Percentiles rank a stretch among this genome's conserved stretches.
Conservation (phyloP, 2,113 vertebrate species). For the Clarias gariepinus region DNA sequence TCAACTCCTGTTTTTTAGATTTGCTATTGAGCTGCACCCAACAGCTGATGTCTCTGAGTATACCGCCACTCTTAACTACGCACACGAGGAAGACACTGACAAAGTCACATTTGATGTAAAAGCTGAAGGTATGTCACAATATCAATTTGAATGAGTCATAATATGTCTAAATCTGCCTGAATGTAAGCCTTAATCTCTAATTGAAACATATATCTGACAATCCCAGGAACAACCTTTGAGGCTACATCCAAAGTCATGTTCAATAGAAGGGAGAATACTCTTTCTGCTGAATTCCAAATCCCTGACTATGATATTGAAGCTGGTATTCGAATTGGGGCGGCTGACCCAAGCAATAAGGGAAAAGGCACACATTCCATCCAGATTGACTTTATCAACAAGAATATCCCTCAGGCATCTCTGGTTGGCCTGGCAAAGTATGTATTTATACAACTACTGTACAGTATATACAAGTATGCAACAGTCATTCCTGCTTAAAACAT, state of each 20-base stretch:
- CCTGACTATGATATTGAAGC: constrained; percentile 80
- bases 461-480: neutral
- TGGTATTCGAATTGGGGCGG: constrained; percentile 78
- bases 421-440: constrained; percentile 82
- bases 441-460: neutral
- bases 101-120: constrained; percentile 76
- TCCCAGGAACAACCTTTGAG: constrained; percentile 76
- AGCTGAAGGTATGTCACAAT: constrained; percentile 77
- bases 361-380: constrained; percentile 75
- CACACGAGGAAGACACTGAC: constrained; percentile 74
- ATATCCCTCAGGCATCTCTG: constrained; percentile 79
- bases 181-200: neutral
- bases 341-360: constrained; percentile 66
- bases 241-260: constrained; percentile 76
- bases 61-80: constrained; percentile 76
- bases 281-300: constrained; percentile 81
- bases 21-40: constrained; percentile 80
- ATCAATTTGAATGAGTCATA: neutral
- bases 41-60: constrained; percentile 84
- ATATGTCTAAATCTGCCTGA: neutral
- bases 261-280: constrained; percentile 74
- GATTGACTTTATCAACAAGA: constrained; percentile 83
- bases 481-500: neutral
- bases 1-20: constrained; percentile 56
- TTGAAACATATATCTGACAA: neutral